Evolutionary conservation across 2,797 vertebrate species (phyloP).

Genomic region (Xenentodon cancila): DNA sequence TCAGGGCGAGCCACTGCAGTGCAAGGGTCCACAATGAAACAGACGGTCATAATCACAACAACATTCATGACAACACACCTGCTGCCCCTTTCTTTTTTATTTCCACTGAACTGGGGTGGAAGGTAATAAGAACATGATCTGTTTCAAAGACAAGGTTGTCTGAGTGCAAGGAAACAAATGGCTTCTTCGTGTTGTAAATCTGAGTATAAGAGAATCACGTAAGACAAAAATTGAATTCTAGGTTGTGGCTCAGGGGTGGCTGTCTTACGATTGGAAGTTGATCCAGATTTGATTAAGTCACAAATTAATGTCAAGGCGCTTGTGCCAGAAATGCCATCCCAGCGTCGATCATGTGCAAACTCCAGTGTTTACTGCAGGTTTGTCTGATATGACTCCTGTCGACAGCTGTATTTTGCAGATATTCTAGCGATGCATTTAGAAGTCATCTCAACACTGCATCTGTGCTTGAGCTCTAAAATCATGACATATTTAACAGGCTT

Average conservation of each 20-base stretch:
- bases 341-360: too few relatives aligned
- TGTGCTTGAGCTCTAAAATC: too few relatives aligned
- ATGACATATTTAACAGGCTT: too few relatives aligned
- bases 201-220: conserved; percentile 20
- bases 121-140: conserved; percentile 20
- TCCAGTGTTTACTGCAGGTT: too few relatives aligned
- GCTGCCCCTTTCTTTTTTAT: not conserved
- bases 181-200: conserved; percentile 18
- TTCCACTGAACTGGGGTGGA: not conserved
- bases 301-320: not conserved
- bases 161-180: conserved; percentile 24
- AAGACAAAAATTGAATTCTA: conserved; percentile 4
- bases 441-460: too few relatives aligned
- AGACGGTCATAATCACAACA: not conserved
- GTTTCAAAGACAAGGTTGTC: conserved; percentile 6
- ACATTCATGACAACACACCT: not conserved
- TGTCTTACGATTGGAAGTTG: too few relatives aligned
- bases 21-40: conserved; percentile 34
- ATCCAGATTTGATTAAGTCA: not conserved
- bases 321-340: too few relatives aligned
- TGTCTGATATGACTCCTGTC: too few relatives aligned
- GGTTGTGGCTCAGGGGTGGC: not conserved
- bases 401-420: too few relatives aligned
- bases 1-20: conserved; percentile 57
- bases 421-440: too few relatives aligned